These are phyloP conservation scores for Trichomalopsis sarcophagae DNA, from an alignment of 1,140 invertebrate species.

Conservation along the genomic window DNA sequence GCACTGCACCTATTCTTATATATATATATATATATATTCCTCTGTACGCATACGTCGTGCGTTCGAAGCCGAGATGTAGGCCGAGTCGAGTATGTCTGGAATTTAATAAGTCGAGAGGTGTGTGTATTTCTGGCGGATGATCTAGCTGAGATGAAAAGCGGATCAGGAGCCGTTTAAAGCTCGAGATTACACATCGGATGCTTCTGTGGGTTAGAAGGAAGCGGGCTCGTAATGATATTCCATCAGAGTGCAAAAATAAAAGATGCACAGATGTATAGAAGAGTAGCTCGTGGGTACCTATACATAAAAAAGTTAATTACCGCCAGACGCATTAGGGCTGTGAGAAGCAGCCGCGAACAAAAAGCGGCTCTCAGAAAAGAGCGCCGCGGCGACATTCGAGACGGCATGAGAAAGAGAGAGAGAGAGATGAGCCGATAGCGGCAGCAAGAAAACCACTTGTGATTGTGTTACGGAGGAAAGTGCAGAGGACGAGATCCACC, in stretches of 20 bases:
- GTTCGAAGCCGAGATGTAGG: background rate
- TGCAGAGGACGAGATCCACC: conserved; percentile 13
- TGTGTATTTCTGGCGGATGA: background rate
- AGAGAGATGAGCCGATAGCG: conserved; percentile 10
- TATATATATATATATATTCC: no score
- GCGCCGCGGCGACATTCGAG: conserved; percentile 21
- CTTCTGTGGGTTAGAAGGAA: background rate
- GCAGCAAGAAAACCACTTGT: conserved; percentile 8
- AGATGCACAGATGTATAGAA: no score
- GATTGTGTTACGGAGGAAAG: conserved; percentile 43
- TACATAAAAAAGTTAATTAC: no score
- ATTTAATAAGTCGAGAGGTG: background rate
- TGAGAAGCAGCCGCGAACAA: background rate
- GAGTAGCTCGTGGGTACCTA: background rate
- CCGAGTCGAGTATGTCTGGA: background rate
- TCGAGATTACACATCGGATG: background rate
- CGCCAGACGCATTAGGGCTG: background rate
- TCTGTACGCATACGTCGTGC: no score
- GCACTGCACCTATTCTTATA: background rate
- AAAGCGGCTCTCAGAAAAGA: background rate
- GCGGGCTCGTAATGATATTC: no score
- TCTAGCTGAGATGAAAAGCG: no score
- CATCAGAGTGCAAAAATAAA: background rate
- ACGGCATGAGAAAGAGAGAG: conserved; percentile 25
- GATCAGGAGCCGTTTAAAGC: background rate